Evolutionary conservation across 2,888 invertebrate species (phyloP).

Genomic region (Leptopilina myrica): DNA sequence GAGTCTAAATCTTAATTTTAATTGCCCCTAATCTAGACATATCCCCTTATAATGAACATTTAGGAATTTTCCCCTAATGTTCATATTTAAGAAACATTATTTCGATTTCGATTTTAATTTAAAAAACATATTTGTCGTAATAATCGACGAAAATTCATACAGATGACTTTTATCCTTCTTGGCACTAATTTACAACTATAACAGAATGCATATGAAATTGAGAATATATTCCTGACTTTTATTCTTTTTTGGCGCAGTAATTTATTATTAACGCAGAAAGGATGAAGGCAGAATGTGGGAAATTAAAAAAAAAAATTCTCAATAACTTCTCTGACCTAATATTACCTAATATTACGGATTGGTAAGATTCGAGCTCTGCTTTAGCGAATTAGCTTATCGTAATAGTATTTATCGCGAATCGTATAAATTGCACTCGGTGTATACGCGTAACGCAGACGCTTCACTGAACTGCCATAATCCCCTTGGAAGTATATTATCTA

Average conservation of each 20-base stretch:
- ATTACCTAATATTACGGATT: neutral
- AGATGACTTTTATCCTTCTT: too few species aligned
- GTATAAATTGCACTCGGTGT: slow-evolving; percentile 16
- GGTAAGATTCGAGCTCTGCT: neutral
- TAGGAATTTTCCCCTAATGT: neutral
- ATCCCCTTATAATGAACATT: neutral
- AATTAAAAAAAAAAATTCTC: neutral
- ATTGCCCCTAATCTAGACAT: neutral
- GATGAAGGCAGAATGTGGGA: too few species aligned
- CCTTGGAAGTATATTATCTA: neutral
- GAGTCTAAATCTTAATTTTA: slow-evolving; percentile 9
- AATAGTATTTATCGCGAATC: slow-evolving; percentile 1
- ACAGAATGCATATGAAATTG: too few species aligned
- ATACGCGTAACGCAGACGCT: neutral
- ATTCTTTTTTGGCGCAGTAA: too few species aligned
- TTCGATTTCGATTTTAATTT: too few species aligned
- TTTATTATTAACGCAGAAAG: too few species aligned
- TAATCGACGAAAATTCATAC: too few species aligned
- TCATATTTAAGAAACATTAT: too few species aligned
- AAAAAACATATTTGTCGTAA: too few species aligned
- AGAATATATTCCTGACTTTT: too few species aligned
- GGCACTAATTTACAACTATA: too few species aligned
- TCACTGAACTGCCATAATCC: slow-evolving; percentile 12
- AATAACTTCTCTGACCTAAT: too few species aligned
- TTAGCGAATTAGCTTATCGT: neutral